Base-by-base conservation (phyloP, 2,797 vertebrate species). In the Lycodopsis pacificus region DNA sequence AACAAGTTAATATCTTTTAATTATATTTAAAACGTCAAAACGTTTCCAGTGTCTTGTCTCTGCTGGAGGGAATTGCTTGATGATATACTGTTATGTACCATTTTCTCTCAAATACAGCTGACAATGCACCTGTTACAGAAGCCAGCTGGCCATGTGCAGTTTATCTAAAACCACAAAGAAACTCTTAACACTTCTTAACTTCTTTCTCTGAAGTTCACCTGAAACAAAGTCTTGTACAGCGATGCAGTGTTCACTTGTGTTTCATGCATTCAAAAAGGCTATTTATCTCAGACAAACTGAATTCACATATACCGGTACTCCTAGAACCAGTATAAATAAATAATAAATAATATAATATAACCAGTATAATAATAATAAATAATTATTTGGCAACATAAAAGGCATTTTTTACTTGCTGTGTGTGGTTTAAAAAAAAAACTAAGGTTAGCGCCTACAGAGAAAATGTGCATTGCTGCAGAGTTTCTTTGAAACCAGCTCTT, bases 391-490 rank as follows among this genome's bases (percentile, higher is more conserved):
- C 11, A 10, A 20, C 4, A 7, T 11, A 15, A 63, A 30, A 15
- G 7, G 32, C 34, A 25, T 42, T 46, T 65, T 38, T 19, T 22
- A 51, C 27, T 74, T 64, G 9, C 20, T 61, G 36, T 56, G 61
- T 58, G 20, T 71, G 42, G 27, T 19, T 44, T 76, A 67, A 38
- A 13, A 59, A 25, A 25, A 40, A 44, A 49, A 34, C 48, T 20
- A 19, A 7, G 19, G 17, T 79, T 48, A 40, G 25, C 49, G 8
- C 27, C 27, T 25, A 57, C n/a, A 64, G 53, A 65, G 49, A 63
- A 64, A 80, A 38, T 79, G 73, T 57, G 40, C 56, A 57, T 49
- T 73, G 17, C 69, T 75, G 54, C 74, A 56, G 71, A 75, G 63
- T 54, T 36, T 62, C n/a, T 77, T 54, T 34, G 62, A 69, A 76